These are phyloP conservation scores for Palythoa caribaeorum DNA, from an alignment of 92 coral and sea anemone species.

Conservation along the genomic window DNA sequence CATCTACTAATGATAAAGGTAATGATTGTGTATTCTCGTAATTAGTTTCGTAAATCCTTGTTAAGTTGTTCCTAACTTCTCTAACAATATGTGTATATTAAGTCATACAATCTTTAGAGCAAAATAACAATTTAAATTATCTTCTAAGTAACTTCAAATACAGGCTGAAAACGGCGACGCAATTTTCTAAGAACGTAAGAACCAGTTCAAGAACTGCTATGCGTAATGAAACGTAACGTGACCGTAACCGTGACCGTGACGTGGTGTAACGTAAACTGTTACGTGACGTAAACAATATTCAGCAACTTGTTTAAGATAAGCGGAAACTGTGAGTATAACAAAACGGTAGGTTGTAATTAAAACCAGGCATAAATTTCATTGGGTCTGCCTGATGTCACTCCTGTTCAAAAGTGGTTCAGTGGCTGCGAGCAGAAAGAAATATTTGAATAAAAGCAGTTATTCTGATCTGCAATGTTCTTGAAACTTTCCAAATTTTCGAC, in stretches of 20 bases:
- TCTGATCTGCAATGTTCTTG: too few species aligned
- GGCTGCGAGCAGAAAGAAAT: too few species aligned
- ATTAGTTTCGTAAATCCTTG: neutral
- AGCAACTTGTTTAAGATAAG: neutral
- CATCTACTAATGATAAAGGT: too few species aligned
- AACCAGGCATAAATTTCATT: neutral
- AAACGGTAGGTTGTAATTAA: slow-evolving; percentile 26
- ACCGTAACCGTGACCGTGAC: slow-evolving; percentile 59
- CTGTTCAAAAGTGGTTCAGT: too few species aligned
- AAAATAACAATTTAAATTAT: neutral
- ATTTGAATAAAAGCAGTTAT: too few species aligned
- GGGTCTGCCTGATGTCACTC: neutral
- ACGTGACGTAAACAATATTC: slow-evolving; percentile 9
- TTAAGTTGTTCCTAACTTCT: neutral
- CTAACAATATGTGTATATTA: neutral
- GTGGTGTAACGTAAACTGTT: slow-evolving; percentile 62
- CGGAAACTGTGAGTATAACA: slow-evolving; percentile 43
- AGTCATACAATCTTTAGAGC: neutral
- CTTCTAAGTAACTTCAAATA: slow-evolving; percentile 1
- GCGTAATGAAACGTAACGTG: slow-evolving; percentile 56
- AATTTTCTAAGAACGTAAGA: slow-evolving; percentile 10
- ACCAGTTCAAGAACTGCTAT: slow-evolving; percentile 25
- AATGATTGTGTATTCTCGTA: too few species aligned
- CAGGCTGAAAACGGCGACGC: neutral
- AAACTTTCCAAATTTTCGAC: too few species aligned